A percentile compares a stretch with the other conserved stretches of the same genome.
Conservation (phyloP, 2,797 vertebrate genomes). For the Numenius phaeopus region DNA sequence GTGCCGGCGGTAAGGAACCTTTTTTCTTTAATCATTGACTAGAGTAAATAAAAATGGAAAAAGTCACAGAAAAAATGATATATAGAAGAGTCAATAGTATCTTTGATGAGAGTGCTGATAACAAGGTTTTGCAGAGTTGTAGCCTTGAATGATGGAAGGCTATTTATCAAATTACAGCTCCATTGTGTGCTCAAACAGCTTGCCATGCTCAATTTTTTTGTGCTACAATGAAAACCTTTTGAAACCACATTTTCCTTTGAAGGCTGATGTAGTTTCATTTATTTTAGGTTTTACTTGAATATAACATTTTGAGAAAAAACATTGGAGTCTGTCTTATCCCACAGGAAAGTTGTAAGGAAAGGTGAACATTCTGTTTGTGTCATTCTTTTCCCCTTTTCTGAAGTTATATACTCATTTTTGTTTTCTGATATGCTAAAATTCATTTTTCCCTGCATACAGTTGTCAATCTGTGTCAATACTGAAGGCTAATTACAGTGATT, state of each 20-base stretch:
- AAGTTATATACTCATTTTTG: background rate
- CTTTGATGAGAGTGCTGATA: slow-evolving; percentile 12
- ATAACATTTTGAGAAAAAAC: background rate
- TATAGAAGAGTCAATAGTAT: background rate
- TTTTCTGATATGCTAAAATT: background rate
- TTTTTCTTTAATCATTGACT: background rate
- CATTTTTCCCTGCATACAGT: background rate
- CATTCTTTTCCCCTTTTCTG: background rate
- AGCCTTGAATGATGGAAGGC: background rate
- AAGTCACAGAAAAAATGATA: background rate
- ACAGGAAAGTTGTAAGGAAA: background rate
- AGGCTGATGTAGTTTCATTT: slow-evolving; percentile 15
- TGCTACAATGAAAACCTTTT: slow-evolving; percentile 3
- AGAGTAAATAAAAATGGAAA: slow-evolving; percentile 14
- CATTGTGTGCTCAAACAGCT: slow-evolving; percentile 27
- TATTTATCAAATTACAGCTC: slow-evolving; percentile 50
- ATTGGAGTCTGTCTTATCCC: background rate
- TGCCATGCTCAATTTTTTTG: background rate
- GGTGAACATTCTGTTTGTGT: background rate
- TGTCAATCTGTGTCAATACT: background rate
- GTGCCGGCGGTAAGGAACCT: slow-evolving; percentile 83
- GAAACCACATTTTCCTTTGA: slow-evolving; percentile 41
- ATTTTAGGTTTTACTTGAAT: background rate
- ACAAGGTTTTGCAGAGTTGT: background rate
- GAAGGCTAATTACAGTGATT: background rate